Evolutionary conservation across 2,113 vertebrate species (phyloP).

Genomic region (Triplophysa rosa): DNA sequence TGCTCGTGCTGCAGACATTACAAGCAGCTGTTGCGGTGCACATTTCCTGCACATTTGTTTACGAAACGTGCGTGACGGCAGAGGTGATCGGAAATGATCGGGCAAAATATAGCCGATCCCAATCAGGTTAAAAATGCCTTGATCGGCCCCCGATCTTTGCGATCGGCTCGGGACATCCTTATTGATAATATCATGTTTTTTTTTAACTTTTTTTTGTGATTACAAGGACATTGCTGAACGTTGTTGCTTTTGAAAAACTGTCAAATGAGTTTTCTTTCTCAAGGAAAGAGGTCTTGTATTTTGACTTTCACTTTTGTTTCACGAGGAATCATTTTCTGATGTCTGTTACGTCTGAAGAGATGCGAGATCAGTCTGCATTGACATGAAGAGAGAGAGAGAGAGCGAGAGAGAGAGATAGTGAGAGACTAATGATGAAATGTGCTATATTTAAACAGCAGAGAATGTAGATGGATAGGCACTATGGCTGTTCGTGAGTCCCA

Average conservation of each 20-base stretch:
- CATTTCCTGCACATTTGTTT: too few relatives aligned
- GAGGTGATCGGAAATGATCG: too few relatives aligned
- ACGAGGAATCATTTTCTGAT: conserved; percentile 25
- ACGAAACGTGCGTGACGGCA: too few relatives aligned
- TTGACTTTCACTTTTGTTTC: conserved; percentile 25
- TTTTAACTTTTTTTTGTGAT: too few relatives aligned
- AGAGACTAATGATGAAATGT: conserved; percentile 38
- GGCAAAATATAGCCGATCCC: too few relatives aligned
- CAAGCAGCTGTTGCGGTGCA: too few relatives aligned
- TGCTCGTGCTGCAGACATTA: too few relatives aligned
- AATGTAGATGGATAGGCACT: conserved; percentile 38
- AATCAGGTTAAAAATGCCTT: too few relatives aligned
- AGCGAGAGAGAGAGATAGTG: background rate
- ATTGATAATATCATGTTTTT: too few relatives aligned
- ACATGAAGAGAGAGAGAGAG: conserved; percentile 21
- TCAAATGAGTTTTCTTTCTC: background rate
- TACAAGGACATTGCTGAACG: too few relatives aligned
- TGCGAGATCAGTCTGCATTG: conserved; percentile 21
- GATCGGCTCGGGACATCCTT: too few relatives aligned
- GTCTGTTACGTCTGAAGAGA: conserved; percentile 8
- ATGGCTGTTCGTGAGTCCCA: conserved; percentile 22
- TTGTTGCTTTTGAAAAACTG: background rate
- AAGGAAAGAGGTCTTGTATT: background rate
- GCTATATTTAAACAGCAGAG: conserved; percentile 38
- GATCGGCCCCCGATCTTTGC: too few relatives aligned